Evolutionary conservation across 2,888 invertebrate species (phyloP).

Genomic region (Sialis lutaria): DNA sequence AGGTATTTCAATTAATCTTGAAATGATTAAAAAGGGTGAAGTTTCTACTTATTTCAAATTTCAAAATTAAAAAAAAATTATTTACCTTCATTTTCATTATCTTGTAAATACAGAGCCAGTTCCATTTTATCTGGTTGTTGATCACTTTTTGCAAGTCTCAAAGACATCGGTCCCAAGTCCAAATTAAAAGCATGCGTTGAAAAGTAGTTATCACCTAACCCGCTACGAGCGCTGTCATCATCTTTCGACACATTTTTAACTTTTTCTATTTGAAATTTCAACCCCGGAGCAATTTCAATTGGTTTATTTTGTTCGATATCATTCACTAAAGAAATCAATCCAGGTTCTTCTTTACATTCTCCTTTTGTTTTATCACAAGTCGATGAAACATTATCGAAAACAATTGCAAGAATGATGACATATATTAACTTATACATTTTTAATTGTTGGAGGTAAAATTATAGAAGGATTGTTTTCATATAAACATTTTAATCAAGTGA

Average conservation of each 20-base stretch:
- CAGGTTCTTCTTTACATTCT: neutral
- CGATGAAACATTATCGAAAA: neutral
- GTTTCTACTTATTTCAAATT: no score
- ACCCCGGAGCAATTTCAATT: neutral
- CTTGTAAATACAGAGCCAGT: constrained; percentile 1
- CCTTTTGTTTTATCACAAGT: neutral
- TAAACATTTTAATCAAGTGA: no score
- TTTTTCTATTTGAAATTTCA: constrained; percentile 5
- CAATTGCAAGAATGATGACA: neutral
- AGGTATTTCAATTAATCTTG: no score
- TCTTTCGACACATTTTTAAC: neutral
- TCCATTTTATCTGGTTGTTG: constrained; percentile 4
- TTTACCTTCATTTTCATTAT: constrained; percentile 1
- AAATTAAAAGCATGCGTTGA: constrained; percentile 3
- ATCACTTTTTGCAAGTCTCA: constrained; percentile 1
- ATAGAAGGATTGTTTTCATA: neutral
- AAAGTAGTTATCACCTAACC: neutral
- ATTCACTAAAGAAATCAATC: neutral
- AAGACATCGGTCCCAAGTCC: constrained; percentile 1
- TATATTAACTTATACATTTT: neutral
- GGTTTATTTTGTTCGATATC: constrained; percentile 4
- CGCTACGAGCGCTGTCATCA: neutral
- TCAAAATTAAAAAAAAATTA: no score
- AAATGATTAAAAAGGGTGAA: no score
- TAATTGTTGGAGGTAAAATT: neutral